Base-by-base conservation (phyloP, 92 coral and sea anemone genomes). In the Phenganax stokvisi region DNA sequence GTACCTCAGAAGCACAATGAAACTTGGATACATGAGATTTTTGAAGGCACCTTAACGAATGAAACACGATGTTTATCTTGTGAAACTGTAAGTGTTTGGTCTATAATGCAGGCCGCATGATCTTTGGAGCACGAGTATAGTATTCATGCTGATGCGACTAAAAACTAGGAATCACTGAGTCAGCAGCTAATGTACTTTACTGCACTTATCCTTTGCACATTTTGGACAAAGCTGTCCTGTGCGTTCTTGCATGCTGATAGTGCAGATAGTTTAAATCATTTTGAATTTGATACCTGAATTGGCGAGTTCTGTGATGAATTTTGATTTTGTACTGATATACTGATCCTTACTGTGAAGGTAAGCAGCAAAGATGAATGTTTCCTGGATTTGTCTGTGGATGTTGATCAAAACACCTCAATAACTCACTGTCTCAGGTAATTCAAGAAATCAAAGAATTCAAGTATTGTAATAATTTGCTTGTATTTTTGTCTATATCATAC, bases 331-430 rank as follows among this genome's bases (percentile, higher is more conserved):
- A 29, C 8, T 30, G 74, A 30, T 37, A 71, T 10, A 52, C 10
- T 72, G 13, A 29, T 2, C 3, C 3, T 10, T 73, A 56, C 77
- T 53, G 56, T 71, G 63, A 55, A 94, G 98, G 98, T 94, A 8
- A 94, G 98, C 83, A 94, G 98, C 84, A 94, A 94, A 77, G 98
- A 94, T 88, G 98, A 94, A 71, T 90, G 97, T 73, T 94, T 94
- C 85, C 73, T 94, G 68, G 98, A 94, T 85, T 89, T 94, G 71
- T 94, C 98, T 12, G 98, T 94, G 56, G 98, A 94, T 82, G 98
- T 94, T 16, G 98, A 94, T 71, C 98, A 94, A 85, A 94, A 94
- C 81, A 94, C 98, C 0, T 94, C 98, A 28, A 94, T 94, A 85
- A 90, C 98, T 59, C 98, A 94, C 55, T 93, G 98, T 80, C 89